Percentiles rank a stretch among this genome's conserved stretches.
Evolutionary conservation across 2,797 vertebrate genomes (phyloP).

Genomic region (Oreortyx pictus): DNA sequence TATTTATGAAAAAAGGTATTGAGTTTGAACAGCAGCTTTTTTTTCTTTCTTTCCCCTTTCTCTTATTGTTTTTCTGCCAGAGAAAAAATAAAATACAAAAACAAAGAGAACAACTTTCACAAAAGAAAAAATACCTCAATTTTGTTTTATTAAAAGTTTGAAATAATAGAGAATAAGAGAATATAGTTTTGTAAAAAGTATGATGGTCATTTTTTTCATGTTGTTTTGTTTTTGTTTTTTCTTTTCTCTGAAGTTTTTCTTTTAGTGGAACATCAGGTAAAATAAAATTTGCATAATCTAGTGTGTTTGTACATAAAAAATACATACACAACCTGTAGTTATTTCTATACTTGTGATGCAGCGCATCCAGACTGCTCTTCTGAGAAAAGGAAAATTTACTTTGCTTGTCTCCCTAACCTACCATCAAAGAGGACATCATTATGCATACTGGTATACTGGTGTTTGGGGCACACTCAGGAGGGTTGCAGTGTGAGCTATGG

Average conservation of each 20-base stretch:
- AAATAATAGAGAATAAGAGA: background rate
- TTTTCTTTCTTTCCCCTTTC: background rate
- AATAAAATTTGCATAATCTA: constrained; percentile 42
- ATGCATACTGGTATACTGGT: background rate
- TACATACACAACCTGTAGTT: constrained; percentile 42
- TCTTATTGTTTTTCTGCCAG: background rate
- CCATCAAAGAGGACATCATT: background rate
- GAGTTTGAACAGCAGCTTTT: background rate
- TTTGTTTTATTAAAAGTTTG: constrained; percentile 16
- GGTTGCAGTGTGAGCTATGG: background rate
- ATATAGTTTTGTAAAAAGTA: background rate
- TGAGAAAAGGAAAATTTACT: constrained; percentile 32
- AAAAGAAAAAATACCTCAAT: background rate
- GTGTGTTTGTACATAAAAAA: constrained; percentile 49
- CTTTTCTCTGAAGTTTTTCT: background rate
- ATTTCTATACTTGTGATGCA: background rate
- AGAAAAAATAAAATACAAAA: background rate
- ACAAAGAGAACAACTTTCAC: background rate
- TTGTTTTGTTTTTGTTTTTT: background rate
- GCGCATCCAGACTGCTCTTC: background rate
- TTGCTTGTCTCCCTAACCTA: background rate
- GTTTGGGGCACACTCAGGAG: background rate
- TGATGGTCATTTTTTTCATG: background rate
- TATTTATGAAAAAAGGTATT: background rate
- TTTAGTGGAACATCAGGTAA: background rate